phyloP scores from a whole-genome alignment of 2,888 invertebrate species.

The Dermolepida albohirtum region DNA sequence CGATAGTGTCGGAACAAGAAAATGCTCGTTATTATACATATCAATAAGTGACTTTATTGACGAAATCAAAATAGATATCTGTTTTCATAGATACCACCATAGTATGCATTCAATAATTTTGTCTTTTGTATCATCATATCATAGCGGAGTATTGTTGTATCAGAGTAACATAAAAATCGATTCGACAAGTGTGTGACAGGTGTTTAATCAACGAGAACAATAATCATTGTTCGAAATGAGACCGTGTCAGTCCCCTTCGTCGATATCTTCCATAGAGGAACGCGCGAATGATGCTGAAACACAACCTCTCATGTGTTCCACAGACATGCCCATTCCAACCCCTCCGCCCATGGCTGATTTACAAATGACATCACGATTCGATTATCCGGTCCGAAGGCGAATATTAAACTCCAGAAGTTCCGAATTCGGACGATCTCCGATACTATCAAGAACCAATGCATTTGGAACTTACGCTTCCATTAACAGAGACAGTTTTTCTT shows the following conservation, averaged over 20 bases:
- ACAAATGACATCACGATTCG: conserved; percentile 61
- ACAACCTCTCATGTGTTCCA: conserved; percentile 49
- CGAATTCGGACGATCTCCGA: conserved; percentile 51
- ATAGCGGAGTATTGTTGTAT: neutral
- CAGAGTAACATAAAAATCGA: conserved; percentile 41
- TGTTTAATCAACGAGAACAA: conserved; percentile 49
- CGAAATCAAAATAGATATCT: too few species aligned
- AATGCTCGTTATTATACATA: too few species aligned
- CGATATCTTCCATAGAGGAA: conserved; percentile 23
- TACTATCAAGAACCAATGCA: conserved; percentile 46
- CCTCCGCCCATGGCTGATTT: conserved; percentile 65
- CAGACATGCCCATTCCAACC: conserved; percentile 62
- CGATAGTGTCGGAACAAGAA: too few species aligned
- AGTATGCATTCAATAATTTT: too few species aligned
- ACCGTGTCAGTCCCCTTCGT: conserved; percentile 50
- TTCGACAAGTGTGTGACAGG: conserved; percentile 43
- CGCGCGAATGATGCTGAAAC: conserved; percentile 20
- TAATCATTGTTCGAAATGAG: conserved; percentile 49
- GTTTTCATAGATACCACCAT: too few species aligned
- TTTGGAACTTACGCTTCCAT: conserved; percentile 47
- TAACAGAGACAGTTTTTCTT: conserved; percentile 33
- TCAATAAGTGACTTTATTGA: too few species aligned
- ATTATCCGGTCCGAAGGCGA: conserved; percentile 56
- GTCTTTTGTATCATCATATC: too few species aligned
- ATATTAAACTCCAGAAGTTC: conserved; percentile 58